Evolutionary conservation across 2,888 invertebrate genomes (phyloP).

Genomic region (Nymphalis c-album): DNA sequence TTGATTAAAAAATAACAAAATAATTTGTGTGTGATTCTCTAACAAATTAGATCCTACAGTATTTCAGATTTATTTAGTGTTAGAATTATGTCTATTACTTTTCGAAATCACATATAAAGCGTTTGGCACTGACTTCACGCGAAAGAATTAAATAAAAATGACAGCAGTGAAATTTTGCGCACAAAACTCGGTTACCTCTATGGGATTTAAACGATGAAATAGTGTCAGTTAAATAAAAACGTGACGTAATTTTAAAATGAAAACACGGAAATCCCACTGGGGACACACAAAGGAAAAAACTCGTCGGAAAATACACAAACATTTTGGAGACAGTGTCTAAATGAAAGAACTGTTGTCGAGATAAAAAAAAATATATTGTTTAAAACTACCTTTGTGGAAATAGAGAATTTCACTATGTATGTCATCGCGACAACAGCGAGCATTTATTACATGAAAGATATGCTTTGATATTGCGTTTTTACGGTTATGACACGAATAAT

Average conservation of each 20-base stretch:
- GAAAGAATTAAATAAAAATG: constrained; percentile 14
- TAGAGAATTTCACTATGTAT: constrained; percentile 26
- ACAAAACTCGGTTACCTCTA: constrained; percentile 24
- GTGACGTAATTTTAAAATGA: constrained; percentile 28
- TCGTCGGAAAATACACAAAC: constrained; percentile 30
- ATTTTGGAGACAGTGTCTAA: constrained; percentile 26
- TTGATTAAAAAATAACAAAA: too few relatives aligned
- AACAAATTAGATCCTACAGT: too few relatives aligned
- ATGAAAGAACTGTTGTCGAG: constrained; percentile 29
- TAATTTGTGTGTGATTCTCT: too few relatives aligned
- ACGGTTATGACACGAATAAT: constrained; percentile 4
- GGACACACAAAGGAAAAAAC: constrained; percentile 32
- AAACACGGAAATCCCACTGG: constrained; percentile 21
- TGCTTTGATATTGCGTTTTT: constrained; percentile 16
- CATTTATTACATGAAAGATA: constrained; percentile 26
- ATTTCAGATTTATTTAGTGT: too few relatives aligned
- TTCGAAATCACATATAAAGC: background rate
- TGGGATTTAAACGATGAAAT: constrained; percentile 32
- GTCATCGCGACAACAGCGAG: constrained; percentile 22
- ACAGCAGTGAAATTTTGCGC: constrained; percentile 12
- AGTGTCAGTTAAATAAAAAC: constrained; percentile 26
- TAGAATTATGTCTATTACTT: background rate
- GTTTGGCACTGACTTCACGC: background rate
- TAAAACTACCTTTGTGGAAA: constrained; percentile 29
- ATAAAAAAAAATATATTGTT: constrained; percentile 38